Evolutionary conservation across 2,888 invertebrate genomes (phyloP).

Genomic region (Argyresthia albistria): DNA sequence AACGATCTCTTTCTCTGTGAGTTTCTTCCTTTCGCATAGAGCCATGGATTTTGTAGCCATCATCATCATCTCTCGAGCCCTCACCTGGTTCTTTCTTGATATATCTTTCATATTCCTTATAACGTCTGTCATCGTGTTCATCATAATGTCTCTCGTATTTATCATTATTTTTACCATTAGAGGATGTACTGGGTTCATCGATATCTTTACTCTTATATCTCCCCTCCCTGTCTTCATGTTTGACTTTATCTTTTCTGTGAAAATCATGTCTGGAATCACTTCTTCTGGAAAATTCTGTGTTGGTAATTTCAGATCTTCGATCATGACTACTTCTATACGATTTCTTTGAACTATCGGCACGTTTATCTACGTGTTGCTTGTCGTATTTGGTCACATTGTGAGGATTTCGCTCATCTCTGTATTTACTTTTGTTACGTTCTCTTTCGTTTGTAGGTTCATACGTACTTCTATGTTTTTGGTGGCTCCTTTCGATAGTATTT

Average conservation of each 20-base stretch:
- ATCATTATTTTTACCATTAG: background rate
- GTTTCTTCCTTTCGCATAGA: too few relatives aligned
- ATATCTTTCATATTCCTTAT: too few relatives aligned
- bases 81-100: too few relatives aligned
- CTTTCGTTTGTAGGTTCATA: background rate
- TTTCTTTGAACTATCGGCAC: too few relatives aligned
- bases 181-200: background rate
- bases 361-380: background rate
- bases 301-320: too few relatives aligned
- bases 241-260: background rate
- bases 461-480: too few relatives aligned
- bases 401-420: background rate
- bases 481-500: too few relatives aligned
- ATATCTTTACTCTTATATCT: background rate
- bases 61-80: too few relatives aligned
- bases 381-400: background rate
- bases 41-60: too few relatives aligned
- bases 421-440: background rate
- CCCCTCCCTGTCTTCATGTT: background rate
- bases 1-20: too few relatives aligned
- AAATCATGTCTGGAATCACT: constrained; percentile 2
- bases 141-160: background rate
- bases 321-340: too few relatives aligned
- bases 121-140: background rate
- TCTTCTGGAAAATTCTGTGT: background rate